These are phyloP conservation scores for Busseola fusca DNA, from an alignment of 2,888 invertebrate genomes.

Conservation along the genomic window DNA sequence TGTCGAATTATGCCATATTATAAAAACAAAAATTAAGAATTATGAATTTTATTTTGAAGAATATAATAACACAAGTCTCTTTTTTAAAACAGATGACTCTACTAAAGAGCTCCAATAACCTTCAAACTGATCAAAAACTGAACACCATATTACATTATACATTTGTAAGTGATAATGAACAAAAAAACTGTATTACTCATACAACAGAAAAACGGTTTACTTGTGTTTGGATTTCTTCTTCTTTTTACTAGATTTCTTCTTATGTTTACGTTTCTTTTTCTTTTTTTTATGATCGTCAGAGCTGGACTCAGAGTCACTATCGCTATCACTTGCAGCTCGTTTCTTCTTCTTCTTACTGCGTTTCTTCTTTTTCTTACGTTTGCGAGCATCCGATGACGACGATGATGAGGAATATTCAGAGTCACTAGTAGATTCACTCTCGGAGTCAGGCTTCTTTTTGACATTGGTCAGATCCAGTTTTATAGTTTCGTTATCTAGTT, in stretches of 20 bases:
- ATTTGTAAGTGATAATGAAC: slow-evolving; percentile 42
- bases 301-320: slow-evolving; percentile 91
- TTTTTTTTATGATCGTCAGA: slow-evolving; percentile 91
- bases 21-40: slow-evolving; percentile 11
- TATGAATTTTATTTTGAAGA: slow-evolving; percentile 38
- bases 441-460: slow-evolving; percentile 84
- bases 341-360: slow-evolving; percentile 90
- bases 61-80: slow-evolving; percentile 36
- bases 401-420: slow-evolving; percentile 87
- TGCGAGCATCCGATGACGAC: slow-evolving; percentile 87
- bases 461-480: slow-evolving; percentile 86
- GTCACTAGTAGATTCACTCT: slow-evolving; percentile 82
- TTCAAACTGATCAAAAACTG: slow-evolving; percentile 43
- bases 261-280: slow-evolving; percentile 91
- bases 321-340: slow-evolving; percentile 90
- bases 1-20: not conserved
- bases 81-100: slow-evolving; percentile 43
- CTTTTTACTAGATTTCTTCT: slow-evolving; percentile 92
- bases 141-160: slow-evolving; percentile 49
- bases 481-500: slow-evolving; percentile 83
- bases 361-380: slow-evolving; percentile 91
- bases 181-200: slow-evolving; percentile 45
- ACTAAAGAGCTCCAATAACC: slow-evolving; percentile 39
- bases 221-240: slow-evolving; percentile 91
- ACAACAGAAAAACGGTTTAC: slow-evolving; percentile 63